Conservation (phyloP, 1,140 invertebrate species). For the Alviniconcha marisindica region DNA sequence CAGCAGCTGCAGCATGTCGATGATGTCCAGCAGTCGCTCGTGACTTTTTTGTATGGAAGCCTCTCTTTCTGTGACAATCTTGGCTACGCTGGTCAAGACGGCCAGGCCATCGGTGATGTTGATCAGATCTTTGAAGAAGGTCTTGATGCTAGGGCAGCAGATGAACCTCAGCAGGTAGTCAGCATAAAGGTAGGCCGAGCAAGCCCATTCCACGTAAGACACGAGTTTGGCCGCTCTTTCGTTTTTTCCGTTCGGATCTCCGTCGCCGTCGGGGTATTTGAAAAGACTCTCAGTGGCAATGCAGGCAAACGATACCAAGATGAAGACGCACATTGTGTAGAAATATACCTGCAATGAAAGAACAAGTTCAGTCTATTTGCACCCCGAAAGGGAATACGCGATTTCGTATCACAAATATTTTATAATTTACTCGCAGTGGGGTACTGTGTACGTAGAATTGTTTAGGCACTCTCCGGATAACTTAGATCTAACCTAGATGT, state of each 20-base stretch:
- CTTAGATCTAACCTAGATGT: too few species aligned
- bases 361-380: not conserved
- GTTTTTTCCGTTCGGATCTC: not conserved
- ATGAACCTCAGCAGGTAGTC: conserved; percentile 68
- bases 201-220: conserved; percentile 62
- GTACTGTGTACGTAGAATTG: too few species aligned
- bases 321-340: conserved; percentile 48
- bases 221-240: not conserved
- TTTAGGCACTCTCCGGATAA: too few species aligned
- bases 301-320: conserved; percentile 47
- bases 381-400: not conserved
- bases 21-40: conserved; percentile 35
- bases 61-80: conserved; percentile 40
- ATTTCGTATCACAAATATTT: too few species aligned
- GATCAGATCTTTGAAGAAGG: conserved; percentile 86
- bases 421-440: too few species aligned
- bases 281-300: too few species aligned
- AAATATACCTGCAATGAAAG: conserved; percentile 53
- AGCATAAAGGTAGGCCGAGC: conserved; percentile 74
- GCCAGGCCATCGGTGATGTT: conserved; percentile 99
- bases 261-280: too few species aligned
- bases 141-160: conserved; percentile 72
- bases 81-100: conserved; percentile 78
- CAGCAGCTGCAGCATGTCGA: conserved; percentile 95
- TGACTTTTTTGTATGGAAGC: too few species aligned